Evolutionary conservation across 2,888 invertebrate genomes (phyloP).

Genomic region (Formica aserva): DNA sequence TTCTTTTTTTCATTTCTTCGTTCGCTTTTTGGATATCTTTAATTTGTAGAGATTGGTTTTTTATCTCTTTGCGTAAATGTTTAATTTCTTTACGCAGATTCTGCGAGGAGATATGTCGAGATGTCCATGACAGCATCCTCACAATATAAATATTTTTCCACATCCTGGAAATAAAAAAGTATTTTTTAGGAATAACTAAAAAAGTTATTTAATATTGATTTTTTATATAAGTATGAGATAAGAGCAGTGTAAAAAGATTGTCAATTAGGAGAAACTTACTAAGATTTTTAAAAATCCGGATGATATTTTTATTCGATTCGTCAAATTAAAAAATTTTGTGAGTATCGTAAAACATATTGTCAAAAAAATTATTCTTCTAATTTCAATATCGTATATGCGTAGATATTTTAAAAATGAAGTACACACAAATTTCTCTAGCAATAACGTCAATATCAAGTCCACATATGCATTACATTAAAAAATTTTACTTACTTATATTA

Average conservation of each 20-base stretch:
- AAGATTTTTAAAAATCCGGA: background rate
- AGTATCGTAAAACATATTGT: background rate
- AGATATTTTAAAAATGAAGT: background rate
- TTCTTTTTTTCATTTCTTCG: no score
- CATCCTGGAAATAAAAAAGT: no score
- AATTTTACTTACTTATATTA: no score
- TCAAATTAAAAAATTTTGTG: background rate
- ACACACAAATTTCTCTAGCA: background rate
- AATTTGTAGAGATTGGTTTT: no score
- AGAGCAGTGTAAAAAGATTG: background rate
- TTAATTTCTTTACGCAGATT: no score
- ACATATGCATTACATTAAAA: no score
- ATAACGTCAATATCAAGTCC: background rate
- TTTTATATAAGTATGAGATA: background rate
- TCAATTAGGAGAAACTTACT: background rate
- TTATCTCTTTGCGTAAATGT: no score
- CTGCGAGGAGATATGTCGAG: no score
- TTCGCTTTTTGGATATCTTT: no score
- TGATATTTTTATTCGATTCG: background rate
- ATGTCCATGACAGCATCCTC: no score
- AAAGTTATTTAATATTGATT: background rate
- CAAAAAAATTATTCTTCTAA: background rate
- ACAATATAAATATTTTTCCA: no score
- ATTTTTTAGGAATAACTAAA: no score
- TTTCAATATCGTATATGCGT: background rate